Conservation (phyloP, 2,113 vertebrate genomes). For the Oostethus manadensis region DNA sequence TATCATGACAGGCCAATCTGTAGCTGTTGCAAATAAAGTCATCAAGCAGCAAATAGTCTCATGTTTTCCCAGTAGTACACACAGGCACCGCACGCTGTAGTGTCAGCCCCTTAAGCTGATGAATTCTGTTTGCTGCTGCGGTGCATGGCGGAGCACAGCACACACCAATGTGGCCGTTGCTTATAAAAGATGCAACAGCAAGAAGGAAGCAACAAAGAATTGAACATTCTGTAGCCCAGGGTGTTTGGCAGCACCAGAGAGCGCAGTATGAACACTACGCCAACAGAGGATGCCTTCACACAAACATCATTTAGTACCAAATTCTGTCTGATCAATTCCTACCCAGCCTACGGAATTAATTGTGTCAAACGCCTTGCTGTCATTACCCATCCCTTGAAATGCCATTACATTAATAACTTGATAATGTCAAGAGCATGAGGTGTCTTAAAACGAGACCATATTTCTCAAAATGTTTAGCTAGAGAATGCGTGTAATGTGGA, state of each 20-base stretch:
- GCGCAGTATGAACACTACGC: background rate
- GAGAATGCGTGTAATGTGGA: no score
- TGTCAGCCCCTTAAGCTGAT: conserved; percentile 4
- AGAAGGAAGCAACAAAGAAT: conserved; percentile 35
- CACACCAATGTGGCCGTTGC: conserved; percentile 15
- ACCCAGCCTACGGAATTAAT: background rate
- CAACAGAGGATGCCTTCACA: conserved; percentile 6
- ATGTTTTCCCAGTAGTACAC: conserved; percentile 3
- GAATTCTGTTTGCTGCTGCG: conserved; percentile 11
- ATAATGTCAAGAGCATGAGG: no score
- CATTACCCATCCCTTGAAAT: conserved; percentile 30
- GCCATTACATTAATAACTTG: conserved; percentile 13
- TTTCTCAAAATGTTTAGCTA: no score
- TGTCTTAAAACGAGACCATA: no score
- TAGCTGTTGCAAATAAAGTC: background rate
- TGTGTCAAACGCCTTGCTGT: background rate
- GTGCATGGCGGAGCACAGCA: conserved; percentile 14
- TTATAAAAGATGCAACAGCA: conserved; percentile 30
- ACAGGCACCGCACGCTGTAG: background rate
- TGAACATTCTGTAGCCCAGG: conserved; percentile 30
- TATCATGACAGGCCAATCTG: no score
- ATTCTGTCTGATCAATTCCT: conserved; percentile 3
- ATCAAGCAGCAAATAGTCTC: background rate
- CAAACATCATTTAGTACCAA: conserved; percentile 17
- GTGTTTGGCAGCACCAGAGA: conserved; percentile 21